phyloP scores from a whole-genome alignment of 2,888 invertebrate species.

The Peribatodes rhomboidaria region DNA sequence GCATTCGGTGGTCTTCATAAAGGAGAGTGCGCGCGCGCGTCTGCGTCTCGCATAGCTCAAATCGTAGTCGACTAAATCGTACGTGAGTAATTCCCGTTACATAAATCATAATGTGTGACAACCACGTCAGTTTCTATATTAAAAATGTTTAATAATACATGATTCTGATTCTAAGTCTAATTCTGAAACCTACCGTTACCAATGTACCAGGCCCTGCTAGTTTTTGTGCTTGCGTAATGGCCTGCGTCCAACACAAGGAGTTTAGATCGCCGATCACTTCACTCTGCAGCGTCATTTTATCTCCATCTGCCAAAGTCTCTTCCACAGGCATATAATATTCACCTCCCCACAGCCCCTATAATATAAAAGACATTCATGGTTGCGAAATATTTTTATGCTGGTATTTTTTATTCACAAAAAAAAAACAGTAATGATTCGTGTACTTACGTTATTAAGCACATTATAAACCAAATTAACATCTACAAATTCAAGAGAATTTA shows the following conservation, averaged over 20 bases:
- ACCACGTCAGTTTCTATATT: too few species aligned
- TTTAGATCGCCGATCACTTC: conserved; percentile 53
- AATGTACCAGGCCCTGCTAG: conserved; percentile 46
- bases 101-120: too few species aligned
- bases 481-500: background rate
- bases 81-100: too few species aligned
- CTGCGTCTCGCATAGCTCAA: too few species aligned
- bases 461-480: background rate
- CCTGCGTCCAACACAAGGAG: conserved; percentile 61
- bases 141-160: too few species aligned
- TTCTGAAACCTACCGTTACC: conserved; percentile 62
- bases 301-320: conserved; percentile 21
- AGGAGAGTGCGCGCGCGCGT: too few species aligned
- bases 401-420: background rate
- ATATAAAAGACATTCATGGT: conserved; percentile 10
- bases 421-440: background rate
- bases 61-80: too few species aligned
- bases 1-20: too few species aligned
- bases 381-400: background rate
- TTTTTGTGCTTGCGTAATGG: too few species aligned
- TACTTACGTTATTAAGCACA: background rate
- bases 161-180: too few species aligned
- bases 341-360: conserved; percentile 55
- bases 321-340: conserved; percentile 52
- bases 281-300: conserved; percentile 34